These are phyloP conservation scores for Papilio xuthus DNA, from an alignment of 1,140 invertebrate genomes.

Conservation along the genomic window DNA sequence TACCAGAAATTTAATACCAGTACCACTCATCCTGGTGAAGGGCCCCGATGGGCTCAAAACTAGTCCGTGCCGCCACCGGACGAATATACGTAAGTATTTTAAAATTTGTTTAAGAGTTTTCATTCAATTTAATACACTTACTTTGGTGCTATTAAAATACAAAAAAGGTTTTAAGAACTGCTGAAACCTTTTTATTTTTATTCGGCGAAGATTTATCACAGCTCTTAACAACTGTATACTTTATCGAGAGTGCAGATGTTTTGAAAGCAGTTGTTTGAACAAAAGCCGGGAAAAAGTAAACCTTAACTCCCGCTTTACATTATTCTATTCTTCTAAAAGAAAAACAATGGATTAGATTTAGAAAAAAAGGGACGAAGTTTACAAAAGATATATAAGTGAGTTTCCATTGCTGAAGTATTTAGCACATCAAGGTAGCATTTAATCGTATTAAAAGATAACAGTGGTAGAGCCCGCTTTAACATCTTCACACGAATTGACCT, in stretches of 20 bases:
- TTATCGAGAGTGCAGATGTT: constrained; percentile 30
- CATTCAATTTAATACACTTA: too few relatives aligned
- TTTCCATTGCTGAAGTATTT: too few relatives aligned
- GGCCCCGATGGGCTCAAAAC: too few relatives aligned
- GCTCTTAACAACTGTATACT: constrained; percentile 30
- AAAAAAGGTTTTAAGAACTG: neutral
- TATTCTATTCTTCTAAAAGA: neutral
- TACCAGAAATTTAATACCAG: too few relatives aligned
- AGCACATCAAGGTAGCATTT: too few relatives aligned
- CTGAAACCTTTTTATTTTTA: neutral
- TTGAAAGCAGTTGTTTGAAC: constrained; percentile 22
- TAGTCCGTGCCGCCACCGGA: too few relatives aligned
- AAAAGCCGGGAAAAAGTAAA: constrained; percentile 28
- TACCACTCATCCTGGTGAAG: too few relatives aligned
- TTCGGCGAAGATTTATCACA: constrained; percentile 16
- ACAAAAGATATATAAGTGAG: neutral
- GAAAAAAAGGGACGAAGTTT: neutral
- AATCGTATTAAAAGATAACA: too few relatives aligned
- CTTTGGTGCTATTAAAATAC: neutral
- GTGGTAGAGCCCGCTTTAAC: too few relatives aligned
- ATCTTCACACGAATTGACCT: too few relatives aligned
- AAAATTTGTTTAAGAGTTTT: too few relatives aligned
- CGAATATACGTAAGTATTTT: too few relatives aligned
- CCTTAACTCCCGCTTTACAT: neutral
- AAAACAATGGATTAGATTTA: neutral